A percentile compares a stretch with the other conserved stretches of the same genome.
These are phyloP conservation scores for Argyresthia albistria DNA, from an alignment of 2,888 invertebrate species.

Conservation along the genomic window DNA sequence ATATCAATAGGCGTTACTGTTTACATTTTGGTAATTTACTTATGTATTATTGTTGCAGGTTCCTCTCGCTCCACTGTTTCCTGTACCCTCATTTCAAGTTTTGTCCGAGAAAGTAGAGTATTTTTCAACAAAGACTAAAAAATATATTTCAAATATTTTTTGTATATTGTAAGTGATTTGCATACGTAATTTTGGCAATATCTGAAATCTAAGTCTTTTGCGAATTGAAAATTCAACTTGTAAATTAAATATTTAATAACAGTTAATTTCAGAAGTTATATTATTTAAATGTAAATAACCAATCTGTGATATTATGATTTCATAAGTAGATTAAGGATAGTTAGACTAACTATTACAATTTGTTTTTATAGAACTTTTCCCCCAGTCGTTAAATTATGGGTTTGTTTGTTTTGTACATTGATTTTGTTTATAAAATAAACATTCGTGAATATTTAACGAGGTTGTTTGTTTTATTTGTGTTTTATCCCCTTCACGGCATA, in stretches of 20 bases:
- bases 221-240: background rate
- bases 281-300: conserved; percentile 7
- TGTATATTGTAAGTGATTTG: too few species aligned
- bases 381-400: conserved; percentile 44
- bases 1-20: too few species aligned
- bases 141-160: too few species aligned
- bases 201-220: background rate
- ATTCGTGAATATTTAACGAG: conserved; percentile 15
- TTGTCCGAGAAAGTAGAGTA: conserved; percentile 77
- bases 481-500: too few species aligned
- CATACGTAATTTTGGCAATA: background rate
- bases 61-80: conserved; percentile 91
- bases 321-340: conserved; percentile 18
- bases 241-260: background rate
- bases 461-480: too few species aligned
- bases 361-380: conserved; percentile 25
- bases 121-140: too few species aligned
- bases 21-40: too few species aligned
- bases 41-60: conserved; percentile 73
- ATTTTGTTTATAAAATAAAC: conserved; percentile 64
- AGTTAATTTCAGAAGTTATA: background rate
- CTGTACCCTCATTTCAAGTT: conserved; percentile 88
- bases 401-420: conserved; percentile 48
- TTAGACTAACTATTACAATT: conserved; percentile 31
- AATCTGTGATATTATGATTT: conserved; percentile 52